Evolutionary conservation across 2,113 vertebrate species (phyloP), one percentile per base, ranked within the genome.

Genomic region (Bubalus kerabau): DNA sequence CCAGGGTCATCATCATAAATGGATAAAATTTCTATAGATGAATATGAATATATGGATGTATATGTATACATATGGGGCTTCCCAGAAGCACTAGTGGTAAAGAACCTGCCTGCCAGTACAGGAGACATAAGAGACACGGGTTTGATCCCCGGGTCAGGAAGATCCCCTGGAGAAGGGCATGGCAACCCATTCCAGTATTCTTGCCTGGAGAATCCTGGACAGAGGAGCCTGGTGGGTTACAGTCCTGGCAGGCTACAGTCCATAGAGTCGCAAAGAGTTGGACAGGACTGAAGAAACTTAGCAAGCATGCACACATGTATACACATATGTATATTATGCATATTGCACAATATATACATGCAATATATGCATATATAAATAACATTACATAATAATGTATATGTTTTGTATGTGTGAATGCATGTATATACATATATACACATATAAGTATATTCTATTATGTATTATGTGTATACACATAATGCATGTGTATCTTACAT

Each of bases 1-100:
- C 32, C 56, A 74, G 83, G n/a, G 3, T 48, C 40, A 95, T 52
- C 54, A 90, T 95, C 52, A 95, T 91, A 95, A 96, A 56, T 84
- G 8, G 12, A 6, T 92, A 94, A 92, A 87, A 96, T 95, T 92
- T 87, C 23, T 59, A 50, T 15, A 48, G 30, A n/a, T 74, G n/a
- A 5, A 57, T 81, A 54, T 50, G 86, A 52, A 71, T 46, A 93
- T 48, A 28, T 83, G 8, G 14, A 4, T 83, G 9, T 71, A 62
- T 54, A 6, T 11, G 32, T 46, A 23, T 7, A 71, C 16, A 59
- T 21, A 32, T 15, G 36, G 10, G 67, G n/a, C 67, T 40, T 71
- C n/a, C 67, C n/a, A 71, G 67, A 40, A 71, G n/a, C 67, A 40
- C 10, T 40, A 40, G 67, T 71, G n/a, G 10, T 40, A 71, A 21